Evolutionary conservation across 2,888 invertebrate genomes (phyloP), one percentile per base, ranked within the genome.

Genomic region (Dryobota labecula): DNA sequence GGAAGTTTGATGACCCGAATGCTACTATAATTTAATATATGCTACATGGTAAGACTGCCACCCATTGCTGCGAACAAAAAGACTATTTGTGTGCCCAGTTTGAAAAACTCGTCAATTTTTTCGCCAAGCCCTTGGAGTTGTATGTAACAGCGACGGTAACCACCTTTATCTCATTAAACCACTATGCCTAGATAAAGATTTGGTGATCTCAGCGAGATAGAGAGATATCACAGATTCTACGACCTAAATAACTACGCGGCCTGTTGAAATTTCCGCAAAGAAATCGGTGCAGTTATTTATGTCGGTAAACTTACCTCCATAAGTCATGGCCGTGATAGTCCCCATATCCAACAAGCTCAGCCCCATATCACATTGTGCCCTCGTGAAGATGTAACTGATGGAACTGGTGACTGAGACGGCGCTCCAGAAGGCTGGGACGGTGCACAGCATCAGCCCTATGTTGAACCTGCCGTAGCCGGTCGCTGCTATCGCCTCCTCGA

Each of bases 381-480:
- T 96, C 0, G 98, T 98, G 88, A 98, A 96, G 84, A 98, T 97
- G 88, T 97, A 98, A 0, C 98, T 97, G 86, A 97, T 96, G 3
- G 97, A 97, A 64, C 97, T 97, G 73, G 97, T 97, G 87, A 98
- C 97, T 75, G 97, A 97, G 33, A 97, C 96, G 13, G 97, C 96
- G 13, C 97, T 96, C 96, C 97, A 97, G 87, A 97, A 97, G 49
- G 97, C 97, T 0, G 97, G 97, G 62, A 97, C 90, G 0, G 96
- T 94, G 73, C 97, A 96, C 82, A 97, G 82, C 82, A 97, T 89
- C 65, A 98, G 91, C 15, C 96, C 88, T 20, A 97, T 87, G 91
- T 98, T 98, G 93, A 97, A 98, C 81, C 96, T 94, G 27, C 98
- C 98, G 86, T 97, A 98, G 56, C 97, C 97, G 0, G 97, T 97